phyloP scores from a whole-genome alignment of 2,113 vertebrate genomes.

The Dendropsophus ebraccatus region DNA sequence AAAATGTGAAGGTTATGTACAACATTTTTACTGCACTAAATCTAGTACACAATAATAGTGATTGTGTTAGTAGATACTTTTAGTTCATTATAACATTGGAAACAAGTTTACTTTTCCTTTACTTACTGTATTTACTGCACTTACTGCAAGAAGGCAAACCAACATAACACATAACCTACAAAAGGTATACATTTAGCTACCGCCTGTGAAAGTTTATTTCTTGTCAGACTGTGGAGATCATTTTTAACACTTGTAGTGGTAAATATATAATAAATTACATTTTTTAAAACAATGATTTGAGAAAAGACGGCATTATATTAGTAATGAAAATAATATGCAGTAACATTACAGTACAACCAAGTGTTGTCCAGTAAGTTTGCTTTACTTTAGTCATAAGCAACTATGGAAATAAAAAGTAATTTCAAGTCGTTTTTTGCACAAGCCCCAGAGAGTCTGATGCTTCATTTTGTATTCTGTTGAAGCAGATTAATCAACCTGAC shows the following conservation, averaged over 20 bases:
- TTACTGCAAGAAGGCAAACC: too few species aligned
- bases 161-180: background rate
- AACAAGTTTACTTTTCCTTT: too few species aligned
- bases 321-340: background rate
- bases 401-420: constrained; percentile 74
- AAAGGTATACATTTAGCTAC: background rate
- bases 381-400: constrained; percentile 67
- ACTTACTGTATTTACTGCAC: too few species aligned
- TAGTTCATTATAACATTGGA: too few species aligned
- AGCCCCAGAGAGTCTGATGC: constrained; percentile 77
- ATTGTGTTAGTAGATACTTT: too few species aligned
- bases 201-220: background rate
- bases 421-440: constrained; percentile 74
- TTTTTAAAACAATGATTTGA: background rate
- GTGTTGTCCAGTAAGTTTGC: constrained; percentile 60
- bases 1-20: too few species aligned
- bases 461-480: constrained; percentile 91
- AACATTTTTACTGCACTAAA: too few species aligned
- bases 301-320: background rate
- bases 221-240: background rate
- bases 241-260: background rate
- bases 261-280: background rate
- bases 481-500: constrained; percentile 89
- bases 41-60: too few species aligned
- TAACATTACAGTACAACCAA: background rate